Conservation (phyloP, 2,888 invertebrate genomes). For the Cyaniris semiargus region DNA sequence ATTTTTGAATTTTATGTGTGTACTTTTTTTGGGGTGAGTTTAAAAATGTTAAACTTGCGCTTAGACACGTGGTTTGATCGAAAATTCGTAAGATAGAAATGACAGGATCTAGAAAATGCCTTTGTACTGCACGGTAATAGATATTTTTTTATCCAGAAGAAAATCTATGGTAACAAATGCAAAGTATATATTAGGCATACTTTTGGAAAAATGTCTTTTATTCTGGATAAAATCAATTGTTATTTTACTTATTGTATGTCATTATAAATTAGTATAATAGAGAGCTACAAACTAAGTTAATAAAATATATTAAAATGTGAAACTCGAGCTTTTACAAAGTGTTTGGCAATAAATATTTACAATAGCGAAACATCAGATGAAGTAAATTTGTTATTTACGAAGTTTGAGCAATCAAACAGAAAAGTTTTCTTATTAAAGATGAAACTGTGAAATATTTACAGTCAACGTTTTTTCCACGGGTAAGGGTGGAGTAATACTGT, state of each 20-base stretch:
- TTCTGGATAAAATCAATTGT: too few relatives aligned
- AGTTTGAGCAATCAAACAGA: constrained; percentile 38
- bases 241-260: too few relatives aligned
- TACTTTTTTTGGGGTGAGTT: neutral
- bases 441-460: constrained; percentile 12
- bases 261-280: too few relatives aligned
- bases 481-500: neutral
- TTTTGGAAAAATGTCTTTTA: too few relatives aligned
- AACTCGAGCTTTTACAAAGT: neutral
- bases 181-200: too few relatives aligned
- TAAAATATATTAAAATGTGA: neutral
- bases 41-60: neutral
- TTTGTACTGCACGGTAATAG: neutral
- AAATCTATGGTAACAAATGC: neutral
- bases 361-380: constrained; percentile 6
- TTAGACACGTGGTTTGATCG: neutral
- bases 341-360: constrained; percentile 26
- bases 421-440: constrained; percentile 41
- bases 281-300: neutral
- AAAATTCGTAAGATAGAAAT: neutral
- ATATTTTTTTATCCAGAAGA: neutral
- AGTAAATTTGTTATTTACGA: constrained; percentile 28
- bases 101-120: neutral
- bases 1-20: neutral
- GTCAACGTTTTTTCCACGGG: neutral